phyloP scores from a whole-genome alignment of 2,113 vertebrate species.

The Scopus umbretta region DNA sequence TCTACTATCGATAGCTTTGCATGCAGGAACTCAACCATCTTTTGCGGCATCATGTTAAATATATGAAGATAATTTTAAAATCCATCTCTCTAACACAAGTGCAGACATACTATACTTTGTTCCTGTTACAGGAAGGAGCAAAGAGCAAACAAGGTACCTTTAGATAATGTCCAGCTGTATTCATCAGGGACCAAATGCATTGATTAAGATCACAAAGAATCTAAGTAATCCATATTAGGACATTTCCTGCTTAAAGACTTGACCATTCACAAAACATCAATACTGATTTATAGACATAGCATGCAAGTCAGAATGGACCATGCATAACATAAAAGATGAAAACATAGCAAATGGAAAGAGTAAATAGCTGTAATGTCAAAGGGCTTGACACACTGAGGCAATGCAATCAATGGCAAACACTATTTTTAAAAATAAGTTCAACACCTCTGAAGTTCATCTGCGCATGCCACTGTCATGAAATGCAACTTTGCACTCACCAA shows the following conservation, averaged over 20 bases:
- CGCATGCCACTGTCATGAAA: slow-evolving; percentile 43
- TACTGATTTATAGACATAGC: neutral
- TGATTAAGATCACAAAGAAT: neutral
- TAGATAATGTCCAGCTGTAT: neutral
- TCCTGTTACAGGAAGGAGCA: neutral
- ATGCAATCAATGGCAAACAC: neutral
- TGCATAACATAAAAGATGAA: neutral
- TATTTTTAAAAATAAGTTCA: neutral
- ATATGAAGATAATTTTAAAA: neutral
- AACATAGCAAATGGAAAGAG: neutral
- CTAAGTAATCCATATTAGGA: neutral
- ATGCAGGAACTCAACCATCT: neutral
- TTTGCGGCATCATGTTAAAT: neutral
- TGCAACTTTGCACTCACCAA: slow-evolving; percentile 73
- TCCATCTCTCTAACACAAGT: neutral
- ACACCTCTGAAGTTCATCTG: neutral
- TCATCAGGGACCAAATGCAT: neutral
- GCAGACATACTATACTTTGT: neutral
- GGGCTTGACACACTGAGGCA: neutral
- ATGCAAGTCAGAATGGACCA: slow-evolving; percentile 18
- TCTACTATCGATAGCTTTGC: neutral
- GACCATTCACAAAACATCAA: neutral
- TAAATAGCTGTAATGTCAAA: neutral
- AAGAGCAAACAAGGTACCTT: neutral
- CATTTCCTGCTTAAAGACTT: neutral